Percentiles rank a stretch among this genome's conserved stretches.
These are phyloP conservation scores for Heliconius eleuchia DNA, from an alignment of 1,140 invertebrate species.

Conservation along the genomic window DNA sequence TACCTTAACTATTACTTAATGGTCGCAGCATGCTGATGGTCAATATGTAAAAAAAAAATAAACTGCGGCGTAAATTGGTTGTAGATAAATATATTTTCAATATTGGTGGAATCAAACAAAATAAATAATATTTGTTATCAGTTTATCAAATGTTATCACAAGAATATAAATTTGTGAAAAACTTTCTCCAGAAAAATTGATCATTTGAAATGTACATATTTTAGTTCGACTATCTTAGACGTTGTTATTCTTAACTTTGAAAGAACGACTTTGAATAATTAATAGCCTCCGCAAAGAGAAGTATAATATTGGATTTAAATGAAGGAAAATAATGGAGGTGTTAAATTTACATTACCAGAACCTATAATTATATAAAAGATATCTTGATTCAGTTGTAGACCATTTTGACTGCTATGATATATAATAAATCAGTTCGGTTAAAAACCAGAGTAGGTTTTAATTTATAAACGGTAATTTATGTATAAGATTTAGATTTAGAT, in stretches of 20 bases:
- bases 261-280: background rate
- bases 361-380: background rate
- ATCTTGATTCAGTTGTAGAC: background rate
- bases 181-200: constrained; percentile 5
- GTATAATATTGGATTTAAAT: background rate
- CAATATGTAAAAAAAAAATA: no score
- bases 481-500: no score
- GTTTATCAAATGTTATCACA: no score
- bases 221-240: constrained; percentile 23
- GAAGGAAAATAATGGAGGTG: background rate
- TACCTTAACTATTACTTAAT: no score
- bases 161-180: background rate
- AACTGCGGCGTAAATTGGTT: no score
- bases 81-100: no score
- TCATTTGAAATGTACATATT: constrained; percentile 23
- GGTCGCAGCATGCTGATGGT: no score
- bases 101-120: background rate
- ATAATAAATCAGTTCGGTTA: no score
- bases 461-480: no score
- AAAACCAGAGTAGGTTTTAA: no score
- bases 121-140: background rate
- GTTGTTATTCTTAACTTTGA: constrained; percentile 4
- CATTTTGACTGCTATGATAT: background rate
- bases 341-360: background rate
- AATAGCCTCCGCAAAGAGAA: background rate